These are phyloP conservation scores for Linurgus olivaceus DNA, from an alignment of 2,797 vertebrate species.

Conservation along the genomic window DNA sequence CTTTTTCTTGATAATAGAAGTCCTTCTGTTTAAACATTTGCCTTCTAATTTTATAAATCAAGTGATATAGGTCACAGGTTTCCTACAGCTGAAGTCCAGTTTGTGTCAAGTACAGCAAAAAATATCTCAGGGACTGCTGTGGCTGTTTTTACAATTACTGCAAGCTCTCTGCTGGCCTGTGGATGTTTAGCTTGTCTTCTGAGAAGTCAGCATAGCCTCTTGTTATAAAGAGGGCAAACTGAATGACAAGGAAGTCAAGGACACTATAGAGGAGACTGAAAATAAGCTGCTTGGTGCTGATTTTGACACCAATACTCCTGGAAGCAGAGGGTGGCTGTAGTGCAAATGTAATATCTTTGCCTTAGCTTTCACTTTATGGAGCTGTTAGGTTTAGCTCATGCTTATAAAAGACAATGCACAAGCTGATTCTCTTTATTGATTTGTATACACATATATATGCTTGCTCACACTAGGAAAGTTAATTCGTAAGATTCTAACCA, in stretches of 20 bases:
- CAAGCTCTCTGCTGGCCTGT: background rate
- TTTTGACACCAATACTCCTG: background rate
- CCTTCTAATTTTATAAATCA: background rate
- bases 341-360: background rate
- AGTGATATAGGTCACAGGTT: background rate
- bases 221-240: background rate
- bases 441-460: background rate
- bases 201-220: background rate
- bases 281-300: background rate
- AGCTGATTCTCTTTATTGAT: background rate
- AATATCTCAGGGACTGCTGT: background rate
- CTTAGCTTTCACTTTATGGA: background rate
- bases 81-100: background rate
- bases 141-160: background rate
- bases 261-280: background rate
- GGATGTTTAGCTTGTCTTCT: background rate
- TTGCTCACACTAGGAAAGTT: background rate
- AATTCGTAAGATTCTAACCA: background rate
- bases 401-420: background rate
- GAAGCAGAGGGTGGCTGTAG: background rate
- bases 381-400: background rate
- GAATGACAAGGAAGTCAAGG: background rate
- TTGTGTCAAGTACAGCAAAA: background rate
- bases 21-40: background rate
- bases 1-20: background rate